Base-by-base conservation (phyloP, 2,888 invertebrate genomes). In the Anoplius nigerrimus region DNA sequence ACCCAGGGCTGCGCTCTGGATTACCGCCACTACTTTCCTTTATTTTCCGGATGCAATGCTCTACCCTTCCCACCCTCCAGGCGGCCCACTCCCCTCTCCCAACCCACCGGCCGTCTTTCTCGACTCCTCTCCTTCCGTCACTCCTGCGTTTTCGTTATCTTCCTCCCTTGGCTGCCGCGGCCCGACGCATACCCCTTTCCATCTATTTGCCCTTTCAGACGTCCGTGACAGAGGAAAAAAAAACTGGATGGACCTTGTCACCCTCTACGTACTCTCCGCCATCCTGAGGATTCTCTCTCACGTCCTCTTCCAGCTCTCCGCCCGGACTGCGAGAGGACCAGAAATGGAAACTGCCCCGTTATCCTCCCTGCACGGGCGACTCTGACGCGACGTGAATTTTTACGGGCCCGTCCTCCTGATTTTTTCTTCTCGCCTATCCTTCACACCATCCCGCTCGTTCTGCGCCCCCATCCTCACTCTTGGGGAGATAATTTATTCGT, bases 1-100 rank as follows among this genome's bases (percentile, higher is more conserved):
- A 79, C 79, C 85, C 84, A 78, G 78, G 84, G 81, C 86, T 81
- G 82, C 85, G 82, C 84, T 86, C 85, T 86, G 87, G 87, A 88
- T 88, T 87, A 88, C 84, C 78, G 73, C 64, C 74, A 77, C 82
- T 83, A 84, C 83, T 85, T 84, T 82, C 82, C 82, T 84, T 81
- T 84, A 86, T 84, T 86, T 84, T 81, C 78, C 78, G 69, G 78
- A 82, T 79, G 76, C 80, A 72, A 78, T 78, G 76, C 76, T 42
- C 48, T n/a, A 48, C 21, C 56, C 43, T 34, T n/a, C 27, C 42
- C n/a, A n/a, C n/a, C n/a, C n/a, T n/a, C n/a, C n/a, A n/a, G n/a
- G n/a, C 27, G 56, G 16, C 56, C 16, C 16, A 13, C 20, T 24
- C 15, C 56, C 27, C 16, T 11, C 20, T 42, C n/a, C n/a, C n/a